Conservation (phyloP, 2,797 vertebrate species). For the Luscinia megarhynchos region DNA sequence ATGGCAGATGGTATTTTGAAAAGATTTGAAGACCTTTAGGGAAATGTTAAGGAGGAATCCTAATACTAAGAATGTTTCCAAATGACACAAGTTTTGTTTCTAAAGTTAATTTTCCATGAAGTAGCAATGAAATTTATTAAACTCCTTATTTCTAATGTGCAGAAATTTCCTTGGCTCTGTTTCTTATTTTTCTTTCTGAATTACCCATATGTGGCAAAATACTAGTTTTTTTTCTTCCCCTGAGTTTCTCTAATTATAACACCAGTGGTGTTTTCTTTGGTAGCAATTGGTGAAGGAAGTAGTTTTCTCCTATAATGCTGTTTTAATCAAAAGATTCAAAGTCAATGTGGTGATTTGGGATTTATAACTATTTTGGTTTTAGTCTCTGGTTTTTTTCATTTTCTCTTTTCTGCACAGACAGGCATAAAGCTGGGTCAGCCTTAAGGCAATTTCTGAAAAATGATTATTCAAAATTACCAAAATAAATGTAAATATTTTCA, state of each 20-base stretch:
- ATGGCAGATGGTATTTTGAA: neutral
- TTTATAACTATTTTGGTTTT: neutral
- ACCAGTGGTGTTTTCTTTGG: accelerated
- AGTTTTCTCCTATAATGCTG: neutral
- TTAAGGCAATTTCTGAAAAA: neutral
- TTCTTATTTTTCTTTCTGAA: neutral
- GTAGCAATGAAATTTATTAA: neutral
- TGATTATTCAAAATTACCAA: neutral
- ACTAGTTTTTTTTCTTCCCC: neutral
- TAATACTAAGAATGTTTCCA: neutral
- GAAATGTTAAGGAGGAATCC: neutral
- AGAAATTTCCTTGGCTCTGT: neutral
- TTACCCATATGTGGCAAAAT: accelerated
- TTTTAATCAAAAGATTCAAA: neutral
- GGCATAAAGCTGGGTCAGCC: accelerated
- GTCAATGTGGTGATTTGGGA: neutral
- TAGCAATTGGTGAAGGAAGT: neutral
- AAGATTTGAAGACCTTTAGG: neutral
- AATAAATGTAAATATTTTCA: neutral
- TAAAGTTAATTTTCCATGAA: neutral
- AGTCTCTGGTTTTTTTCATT: neutral
- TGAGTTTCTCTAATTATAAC: neutral
- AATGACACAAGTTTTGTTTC: neutral
- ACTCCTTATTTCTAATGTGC: neutral
- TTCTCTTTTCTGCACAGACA: neutral